Percentiles rank a stretch among this genome's conserved stretches.
phyloP scores from a whole-genome alignment of 2,797 vertebrate genomes.

The Linurgus olivaceus region DNA sequence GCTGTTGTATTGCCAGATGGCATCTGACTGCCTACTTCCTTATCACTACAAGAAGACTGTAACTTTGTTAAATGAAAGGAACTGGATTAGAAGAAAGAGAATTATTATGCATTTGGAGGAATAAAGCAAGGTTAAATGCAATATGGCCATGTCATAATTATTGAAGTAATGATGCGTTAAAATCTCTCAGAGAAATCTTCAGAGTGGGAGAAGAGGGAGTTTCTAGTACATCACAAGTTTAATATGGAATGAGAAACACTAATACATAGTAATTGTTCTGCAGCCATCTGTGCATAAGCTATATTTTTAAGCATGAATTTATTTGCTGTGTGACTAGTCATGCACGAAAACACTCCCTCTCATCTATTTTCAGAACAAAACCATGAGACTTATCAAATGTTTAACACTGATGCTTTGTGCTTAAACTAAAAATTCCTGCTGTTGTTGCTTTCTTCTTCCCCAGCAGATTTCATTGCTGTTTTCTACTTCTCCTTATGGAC shows the following conservation, averaged over 20 bases:
- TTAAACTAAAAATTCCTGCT: neutral
- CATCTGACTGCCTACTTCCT: neutral
- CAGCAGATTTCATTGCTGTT: neutral
- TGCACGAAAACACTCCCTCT: constrained; percentile 13
- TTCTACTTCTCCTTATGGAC: neutral
- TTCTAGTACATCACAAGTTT: neutral
- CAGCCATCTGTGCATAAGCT: constrained; percentile 30
- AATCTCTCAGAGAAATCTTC: neutral
- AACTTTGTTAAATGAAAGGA: neutral
- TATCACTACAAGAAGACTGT: neutral
- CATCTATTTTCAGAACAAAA: constrained; percentile 56
- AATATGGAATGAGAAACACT: neutral
- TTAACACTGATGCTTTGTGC: constrained; percentile 5
- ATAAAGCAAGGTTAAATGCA: neutral
- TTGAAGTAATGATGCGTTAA: neutral
- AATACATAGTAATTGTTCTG: constrained; percentile 31
- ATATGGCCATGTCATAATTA: neutral
- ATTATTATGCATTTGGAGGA: neutral
- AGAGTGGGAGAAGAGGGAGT: neutral
- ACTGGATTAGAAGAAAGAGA: neutral
- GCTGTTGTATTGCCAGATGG: neutral
- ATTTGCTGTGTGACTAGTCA: constrained; percentile 44
- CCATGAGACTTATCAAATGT: constrained; percentile 32
- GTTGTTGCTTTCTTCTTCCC: neutral
- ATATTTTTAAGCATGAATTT: constrained; percentile 32